Conservation (phyloP, 2,797 vertebrate species). For the Sebastes itinus region DNA sequence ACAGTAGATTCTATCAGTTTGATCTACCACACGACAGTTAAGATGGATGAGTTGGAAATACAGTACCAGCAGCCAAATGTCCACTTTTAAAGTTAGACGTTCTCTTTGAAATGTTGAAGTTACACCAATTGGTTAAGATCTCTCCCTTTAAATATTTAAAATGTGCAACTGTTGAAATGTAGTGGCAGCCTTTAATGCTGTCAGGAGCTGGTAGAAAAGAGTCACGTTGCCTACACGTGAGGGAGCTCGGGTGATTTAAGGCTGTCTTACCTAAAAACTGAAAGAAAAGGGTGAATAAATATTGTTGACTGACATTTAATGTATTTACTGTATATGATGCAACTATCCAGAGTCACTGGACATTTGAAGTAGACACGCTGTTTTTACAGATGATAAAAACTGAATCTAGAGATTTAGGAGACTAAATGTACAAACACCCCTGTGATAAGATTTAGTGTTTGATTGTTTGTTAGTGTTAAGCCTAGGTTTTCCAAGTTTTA, state of each 20-base stretch:
- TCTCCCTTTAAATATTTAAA: constrained; percentile 75
- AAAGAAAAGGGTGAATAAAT: background rate
- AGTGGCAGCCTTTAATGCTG: constrained; percentile 22
- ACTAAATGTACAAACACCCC: background rate
- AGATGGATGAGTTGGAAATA: constrained; percentile 59
- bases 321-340: background rate
- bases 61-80: constrained; percentile 51
- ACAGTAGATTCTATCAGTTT: constrained; percentile 57
- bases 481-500: background rate
- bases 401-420: background rate
- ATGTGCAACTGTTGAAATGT: constrained; percentile 60
- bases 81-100: constrained; percentile 41
- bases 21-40: constrained; percentile 37
- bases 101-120: constrained; percentile 46
- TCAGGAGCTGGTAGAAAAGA: constrained; percentile 10
- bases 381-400: background rate
- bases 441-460: background rate
- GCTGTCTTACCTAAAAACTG: background rate
- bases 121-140: constrained; percentile 60
- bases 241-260: constrained; percentile 20
- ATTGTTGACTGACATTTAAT: background rate
- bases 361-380: background rate
- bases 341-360: background rate
- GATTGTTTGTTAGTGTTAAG: background rate
- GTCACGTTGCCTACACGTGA: constrained; percentile 28